A percentile compares a stretch with the other conserved stretches of the same genome.
These are phyloP conservation scores for Cyprinella venusta DNA, from an alignment of 2,797 vertebrate genomes.

Conservation along the genomic window DNA sequence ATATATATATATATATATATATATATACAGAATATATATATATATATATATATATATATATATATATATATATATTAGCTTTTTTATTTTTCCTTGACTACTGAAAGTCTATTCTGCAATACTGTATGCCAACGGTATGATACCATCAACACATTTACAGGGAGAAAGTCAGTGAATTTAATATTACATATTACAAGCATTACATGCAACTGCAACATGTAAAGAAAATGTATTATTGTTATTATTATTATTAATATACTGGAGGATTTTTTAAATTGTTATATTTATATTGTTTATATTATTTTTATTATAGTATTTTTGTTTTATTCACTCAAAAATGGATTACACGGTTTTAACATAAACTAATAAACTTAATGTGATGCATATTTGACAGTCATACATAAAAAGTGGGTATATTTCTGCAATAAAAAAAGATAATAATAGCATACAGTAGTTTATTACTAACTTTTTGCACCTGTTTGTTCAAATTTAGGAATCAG, in stretches of 20 bases:
- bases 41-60: too few species aligned
- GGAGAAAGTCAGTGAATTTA: not conserved
- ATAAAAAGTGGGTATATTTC: not conserved
- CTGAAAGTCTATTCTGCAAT: not conserved
- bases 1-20: too few species aligned
- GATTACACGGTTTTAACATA: too few species aligned
- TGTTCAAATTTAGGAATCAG: conserved; percentile 1
- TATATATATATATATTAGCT: too few species aligned
- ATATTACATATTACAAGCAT: too few species aligned
- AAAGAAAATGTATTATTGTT: not conserved
- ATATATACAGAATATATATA: too few species aligned
- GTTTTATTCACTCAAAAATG: not conserved
- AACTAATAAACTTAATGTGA: not conserved
- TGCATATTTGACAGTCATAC: not conserved
- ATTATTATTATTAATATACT: too few species aligned
- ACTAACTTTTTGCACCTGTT: not conserved
- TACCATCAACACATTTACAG: not conserved
- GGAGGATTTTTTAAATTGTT: too few species aligned
- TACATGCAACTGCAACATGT: not conserved
- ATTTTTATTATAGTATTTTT: too few species aligned
- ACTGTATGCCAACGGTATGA: not conserved
- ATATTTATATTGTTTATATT: too few species aligned
- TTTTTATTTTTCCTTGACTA: not conserved
- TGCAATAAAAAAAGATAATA: not conserved
- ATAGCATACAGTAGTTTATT: not conserved